Conservation (phyloP, 1,140 invertebrate genomes). For the Bicyclus anynana region DNA sequence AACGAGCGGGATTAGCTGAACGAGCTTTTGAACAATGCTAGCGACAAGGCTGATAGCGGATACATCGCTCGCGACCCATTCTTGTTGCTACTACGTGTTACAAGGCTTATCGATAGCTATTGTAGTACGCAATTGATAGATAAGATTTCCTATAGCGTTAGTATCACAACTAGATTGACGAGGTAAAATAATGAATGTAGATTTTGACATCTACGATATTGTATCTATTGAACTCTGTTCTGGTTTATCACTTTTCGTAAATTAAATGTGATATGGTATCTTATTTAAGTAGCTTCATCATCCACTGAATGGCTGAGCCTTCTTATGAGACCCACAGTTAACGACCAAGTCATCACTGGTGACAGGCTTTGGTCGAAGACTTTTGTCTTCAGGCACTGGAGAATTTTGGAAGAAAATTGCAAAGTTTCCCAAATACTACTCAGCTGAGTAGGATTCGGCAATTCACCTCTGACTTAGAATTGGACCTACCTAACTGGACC, state of each 20-base stretch:
- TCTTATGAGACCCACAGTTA: too few species aligned
- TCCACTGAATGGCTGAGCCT: too few species aligned
- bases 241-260: neutral
- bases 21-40: neutral
- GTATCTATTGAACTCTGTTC: neutral
- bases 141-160: neutral
- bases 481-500: too few species aligned
- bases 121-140: slow-evolving; percentile 2
- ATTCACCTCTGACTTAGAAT: too few species aligned
- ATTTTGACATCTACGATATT: neutral
- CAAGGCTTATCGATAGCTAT: neutral
- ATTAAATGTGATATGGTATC: too few species aligned
- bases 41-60: neutral
- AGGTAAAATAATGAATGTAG: neutral
- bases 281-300: too few species aligned
- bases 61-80: neutral
- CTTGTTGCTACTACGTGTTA: neutral
- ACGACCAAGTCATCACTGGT: too few species aligned
- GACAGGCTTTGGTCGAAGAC: too few species aligned
- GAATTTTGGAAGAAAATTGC: too few species aligned
- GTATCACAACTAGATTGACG: neutral
- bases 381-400: too few species aligned
- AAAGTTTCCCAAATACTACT: too few species aligned
- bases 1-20: neutral
- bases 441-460: too few species aligned